phyloP scores from a whole-genome alignment of 2,113 vertebrate genomes.

The Eclectus roratus region DNA sequence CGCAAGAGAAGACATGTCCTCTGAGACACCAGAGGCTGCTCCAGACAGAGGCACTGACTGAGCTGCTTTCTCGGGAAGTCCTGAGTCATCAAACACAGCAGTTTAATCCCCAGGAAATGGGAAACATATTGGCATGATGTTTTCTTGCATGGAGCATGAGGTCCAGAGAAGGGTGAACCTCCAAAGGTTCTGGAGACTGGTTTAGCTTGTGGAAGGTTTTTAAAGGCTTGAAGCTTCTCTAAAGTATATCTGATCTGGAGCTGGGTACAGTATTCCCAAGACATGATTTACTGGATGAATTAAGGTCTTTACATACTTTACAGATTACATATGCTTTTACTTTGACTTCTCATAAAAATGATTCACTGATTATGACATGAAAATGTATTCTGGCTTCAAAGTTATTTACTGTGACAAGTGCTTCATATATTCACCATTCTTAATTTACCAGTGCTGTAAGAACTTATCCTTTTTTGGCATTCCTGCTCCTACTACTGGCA shows the following conservation, averaged over 20 bases:
- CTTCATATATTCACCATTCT: not conserved
- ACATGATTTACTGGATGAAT: slow-evolving; percentile 19
- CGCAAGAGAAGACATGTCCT: not conserved
- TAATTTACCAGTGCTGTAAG: not conserved
- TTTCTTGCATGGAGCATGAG: slow-evolving; percentile 7
- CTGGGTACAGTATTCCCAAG: not conserved
- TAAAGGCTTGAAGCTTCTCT: slow-evolving; percentile 26
- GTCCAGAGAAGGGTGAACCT: slow-evolving; percentile 18
- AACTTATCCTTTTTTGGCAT: not conserved
- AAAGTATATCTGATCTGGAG: slow-evolving; percentile 36
- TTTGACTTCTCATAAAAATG: slow-evolving; percentile 54
- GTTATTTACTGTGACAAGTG: slow-evolving; percentile 18
- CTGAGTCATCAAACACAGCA: slow-evolving; percentile 35
- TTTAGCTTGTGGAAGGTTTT: slow-evolving; percentile 13
- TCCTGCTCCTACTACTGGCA: not conserved
- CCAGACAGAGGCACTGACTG: slow-evolving; percentile 4
- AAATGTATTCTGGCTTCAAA: not conserved
- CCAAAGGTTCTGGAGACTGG: not conserved
- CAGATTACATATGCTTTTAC: not conserved
- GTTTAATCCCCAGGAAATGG: slow-evolving; percentile 50
- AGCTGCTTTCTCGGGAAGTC: slow-evolving; percentile 28
- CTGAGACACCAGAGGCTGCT: slow-evolving; percentile 24
- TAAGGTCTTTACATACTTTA: slow-evolving; percentile 6
- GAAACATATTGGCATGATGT: slow-evolving; percentile 38
- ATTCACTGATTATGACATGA: slow-evolving; percentile 34